Evolutionary conservation across 2,113 vertebrate genomes (phyloP), one percentile per base, ranked within the genome.

Genomic region (Cololabis saira): DNA sequence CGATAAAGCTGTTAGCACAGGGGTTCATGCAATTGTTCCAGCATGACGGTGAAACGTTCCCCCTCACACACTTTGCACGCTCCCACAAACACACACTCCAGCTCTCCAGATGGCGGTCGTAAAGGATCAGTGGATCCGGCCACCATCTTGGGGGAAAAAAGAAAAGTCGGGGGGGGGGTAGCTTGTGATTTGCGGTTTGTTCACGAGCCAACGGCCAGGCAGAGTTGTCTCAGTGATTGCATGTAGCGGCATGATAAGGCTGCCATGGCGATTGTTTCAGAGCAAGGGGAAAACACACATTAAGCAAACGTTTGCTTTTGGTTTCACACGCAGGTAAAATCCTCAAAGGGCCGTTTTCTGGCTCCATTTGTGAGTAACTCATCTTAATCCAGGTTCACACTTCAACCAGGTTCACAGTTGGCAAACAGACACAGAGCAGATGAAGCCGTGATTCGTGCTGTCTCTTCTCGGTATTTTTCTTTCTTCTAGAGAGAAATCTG

Each of bases 31-130:
- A 47, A 22, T 45, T 24, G 43, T 47, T 44, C 24, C 24, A 17
- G 57, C 15, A 30, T 6, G 16, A 7, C 22, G 3, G 13, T 63
- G 21, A 61, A 21, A 6, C 42, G 55, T 59, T 75, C 51, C 55
- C 2, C 44, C 52, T 67, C 45, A 12, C 78, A 30, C 19, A 24
- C 65, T 54, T 18, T 16, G 22, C 43, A 24, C 17, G 42, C 2
- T 4, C 17, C 30, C 16, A 27, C 10, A 44, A 22, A 41, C 43
- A 53, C 48, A 49, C 59, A 60, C 37, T 52, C 66, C 12, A 40
- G 53, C 67, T 63, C 73, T 89, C 86, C 88, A 91, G 87, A 90
- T 91, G 90, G 89, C 78, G 68, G 52, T 76, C 77, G 67, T 49
- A 58, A 69, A 78, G 68, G 76, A 82, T 82, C 87, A 83, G 74